Evolutionary conservation across 2,113 vertebrate genomes (phyloP).

Genomic region (Nettapus auritus): DNA sequence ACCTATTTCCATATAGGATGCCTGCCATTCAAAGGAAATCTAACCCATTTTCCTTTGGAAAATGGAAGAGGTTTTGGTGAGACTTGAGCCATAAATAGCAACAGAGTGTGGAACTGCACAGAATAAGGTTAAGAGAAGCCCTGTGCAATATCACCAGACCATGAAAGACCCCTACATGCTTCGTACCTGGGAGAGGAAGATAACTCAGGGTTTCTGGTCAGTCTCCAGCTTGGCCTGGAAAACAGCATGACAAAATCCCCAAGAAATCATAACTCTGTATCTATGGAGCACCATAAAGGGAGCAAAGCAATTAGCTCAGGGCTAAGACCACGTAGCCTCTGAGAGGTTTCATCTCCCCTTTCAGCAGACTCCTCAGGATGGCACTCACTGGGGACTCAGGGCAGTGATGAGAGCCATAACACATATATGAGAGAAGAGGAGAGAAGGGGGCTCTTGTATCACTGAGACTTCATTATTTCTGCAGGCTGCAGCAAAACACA

Average conservation of each 20-base stretch:
- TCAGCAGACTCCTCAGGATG: not conserved
- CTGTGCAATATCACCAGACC: not conserved
- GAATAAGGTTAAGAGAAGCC: not conserved
- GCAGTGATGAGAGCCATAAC: not conserved
- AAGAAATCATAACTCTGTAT: not conserved
- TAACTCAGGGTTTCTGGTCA: not conserved
- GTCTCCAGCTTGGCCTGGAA: not conserved
- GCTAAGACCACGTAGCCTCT: not conserved
- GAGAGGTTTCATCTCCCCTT: not conserved
- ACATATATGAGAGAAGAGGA: not conserved
- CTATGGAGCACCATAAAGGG: not conserved
- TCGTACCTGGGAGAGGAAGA: not conserved
- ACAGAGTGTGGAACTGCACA: not conserved
- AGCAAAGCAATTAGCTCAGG: not conserved
- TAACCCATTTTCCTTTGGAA: not conserved
- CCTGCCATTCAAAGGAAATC: not conserved
- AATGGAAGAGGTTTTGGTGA: not conserved
- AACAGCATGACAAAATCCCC: not conserved
- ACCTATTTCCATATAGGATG: not conserved
- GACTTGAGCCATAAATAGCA: not conserved
- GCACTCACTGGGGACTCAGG: not conserved
- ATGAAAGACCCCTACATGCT: not conserved
- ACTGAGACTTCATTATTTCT: slow-evolving; percentile 50
- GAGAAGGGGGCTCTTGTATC: not conserved
- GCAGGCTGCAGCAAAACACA: slow-evolving; percentile 1